Evolutionary conservation across 2,888 invertebrate species (phyloP), one percentile per base, ranked within the genome.

Genomic region (Odiellus spinosus): DNA sequence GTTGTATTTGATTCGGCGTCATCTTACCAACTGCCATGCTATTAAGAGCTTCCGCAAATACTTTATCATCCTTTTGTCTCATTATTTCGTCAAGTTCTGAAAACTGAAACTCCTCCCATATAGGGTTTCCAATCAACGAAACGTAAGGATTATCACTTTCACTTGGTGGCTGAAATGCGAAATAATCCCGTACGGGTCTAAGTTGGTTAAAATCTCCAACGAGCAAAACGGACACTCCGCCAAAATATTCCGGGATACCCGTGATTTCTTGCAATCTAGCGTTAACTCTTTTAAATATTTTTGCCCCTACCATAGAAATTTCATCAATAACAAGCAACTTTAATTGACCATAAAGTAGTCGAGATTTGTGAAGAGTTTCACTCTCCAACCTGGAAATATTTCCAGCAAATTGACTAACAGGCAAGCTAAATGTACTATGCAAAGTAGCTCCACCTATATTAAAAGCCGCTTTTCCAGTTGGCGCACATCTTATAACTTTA

Each of bases 301-400:
- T 54, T 17, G 53, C 44, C 2, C 59, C 59, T 6, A 62, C 56
- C 60, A 63, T 60, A 15, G 61, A 62, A 41, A 63, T 56, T 56
- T 63, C 61, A 54, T 64, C 62, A 40, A 64, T 61, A 14, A 65
- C 57, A 49, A 55, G 45, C 48, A 50, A 36, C 40, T 40, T 49
- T 26, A 26, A 4, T 26, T 26, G 26, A 26, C 26, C 26, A 26
- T 26, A 26, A 6, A 26, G 26, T 26, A 26, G 8, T 8, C 18
- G 47, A 46, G 47, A 41, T 36, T 19, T 35, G 39, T 40, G n/a
- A 33, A 41, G 33, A 52, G 43, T 45, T 53, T 53, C 21, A 55
- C 44, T 38, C 47, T 50, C 10, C 48, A 46, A 44, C 53, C 52
- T 4, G 53, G 42, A 11, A 47, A 38, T 43, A 49, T 53, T 3